These are phyloP conservation scores for Oxygymnocypris stewartii DNA, from an alignment of 2,113 vertebrate genomes.

Conservation along the genomic window DNA sequence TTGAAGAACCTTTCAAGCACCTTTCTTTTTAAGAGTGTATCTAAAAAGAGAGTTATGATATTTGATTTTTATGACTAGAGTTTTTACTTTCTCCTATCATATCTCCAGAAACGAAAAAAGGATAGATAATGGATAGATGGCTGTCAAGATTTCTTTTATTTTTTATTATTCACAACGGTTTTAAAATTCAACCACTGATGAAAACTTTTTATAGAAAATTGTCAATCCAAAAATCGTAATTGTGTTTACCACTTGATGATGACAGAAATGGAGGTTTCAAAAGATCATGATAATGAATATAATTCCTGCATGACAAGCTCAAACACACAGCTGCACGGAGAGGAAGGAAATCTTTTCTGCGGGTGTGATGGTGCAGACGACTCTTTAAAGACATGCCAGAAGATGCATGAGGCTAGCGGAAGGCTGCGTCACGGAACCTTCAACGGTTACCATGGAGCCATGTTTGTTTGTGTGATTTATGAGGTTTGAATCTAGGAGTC, in stretches of 20 bases:
- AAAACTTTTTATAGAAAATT: not conserved
- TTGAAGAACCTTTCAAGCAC: too few relatives aligned
- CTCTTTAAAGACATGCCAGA: not conserved
- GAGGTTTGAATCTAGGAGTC: not conserved
- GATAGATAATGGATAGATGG: not conserved
- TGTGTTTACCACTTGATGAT: constrained; percentile 4
- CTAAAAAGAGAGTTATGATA: not conserved
- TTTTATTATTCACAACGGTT: not conserved
- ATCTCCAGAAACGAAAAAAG: not conserved
- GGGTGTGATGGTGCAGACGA: constrained; percentile 4
- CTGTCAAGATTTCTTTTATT: not conserved
- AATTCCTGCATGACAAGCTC: not conserved
- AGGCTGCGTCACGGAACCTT: not conserved
- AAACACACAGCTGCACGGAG: not conserved
- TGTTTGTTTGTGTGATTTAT: constrained; percentile 40
- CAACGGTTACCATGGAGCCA: constrained; percentile 44
- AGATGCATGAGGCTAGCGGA: not conserved
- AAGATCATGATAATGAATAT: not conserved
- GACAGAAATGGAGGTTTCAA: not conserved
- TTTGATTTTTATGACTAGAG: not conserved
- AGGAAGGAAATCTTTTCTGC: not conserved
- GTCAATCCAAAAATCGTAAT: not conserved
- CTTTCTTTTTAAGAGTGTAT: too few relatives aligned
- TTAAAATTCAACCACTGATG: not conserved
- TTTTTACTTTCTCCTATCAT: not conserved